A percentile compares a stretch with the other conserved stretches of the same genome.
phyloP scores from a whole-genome alignment of 2,113 vertebrate species.

The Megaceryle torquata region DNA sequence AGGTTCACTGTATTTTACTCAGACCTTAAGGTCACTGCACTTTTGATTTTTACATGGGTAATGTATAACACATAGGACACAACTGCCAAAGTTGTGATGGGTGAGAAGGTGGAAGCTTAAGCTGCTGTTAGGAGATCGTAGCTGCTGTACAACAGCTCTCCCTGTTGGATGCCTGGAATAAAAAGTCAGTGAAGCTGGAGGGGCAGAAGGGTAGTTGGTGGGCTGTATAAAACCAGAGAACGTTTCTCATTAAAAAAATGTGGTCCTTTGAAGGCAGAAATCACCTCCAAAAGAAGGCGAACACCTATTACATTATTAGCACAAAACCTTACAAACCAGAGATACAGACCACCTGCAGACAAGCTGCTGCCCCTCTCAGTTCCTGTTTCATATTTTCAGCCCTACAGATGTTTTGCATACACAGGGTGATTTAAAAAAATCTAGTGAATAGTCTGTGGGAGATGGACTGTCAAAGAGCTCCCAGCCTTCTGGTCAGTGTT shows the following conservation, averaged over 20 bases:
- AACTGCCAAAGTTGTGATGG: not conserved
- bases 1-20: not conserved
- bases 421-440: constrained; percentile 7
- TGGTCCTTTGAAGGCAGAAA: constrained; percentile 47
- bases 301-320: constrained; percentile 61
- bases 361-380: constrained; percentile 42
- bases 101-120: not conserved
- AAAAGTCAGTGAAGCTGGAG: not conserved
- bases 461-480: not conserved
- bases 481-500: constrained; percentile 17
- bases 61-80: not conserved
- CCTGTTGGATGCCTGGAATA: constrained; percentile 30
- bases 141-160: constrained; percentile 63
- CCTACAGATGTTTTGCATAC: constrained; percentile 49
- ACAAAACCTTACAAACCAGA: constrained; percentile 14
- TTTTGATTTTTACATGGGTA: not conserved
- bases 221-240: not conserved
- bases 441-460: constrained; percentile 13
- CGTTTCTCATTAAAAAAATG: constrained; percentile 22
- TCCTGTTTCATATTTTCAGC: constrained; percentile 56
- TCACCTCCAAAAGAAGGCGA: constrained; percentile 25
- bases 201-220: not conserved
- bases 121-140: not conserved
- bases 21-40: constrained; percentile 3
- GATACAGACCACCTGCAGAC: constrained; percentile 44